Percentiles rank a stretch among this genome's conserved stretches.
These are phyloP conservation scores for Drosophila miranda DNA, from an alignment of 1,140 invertebrate genomes.

Conservation along the genomic window DNA sequence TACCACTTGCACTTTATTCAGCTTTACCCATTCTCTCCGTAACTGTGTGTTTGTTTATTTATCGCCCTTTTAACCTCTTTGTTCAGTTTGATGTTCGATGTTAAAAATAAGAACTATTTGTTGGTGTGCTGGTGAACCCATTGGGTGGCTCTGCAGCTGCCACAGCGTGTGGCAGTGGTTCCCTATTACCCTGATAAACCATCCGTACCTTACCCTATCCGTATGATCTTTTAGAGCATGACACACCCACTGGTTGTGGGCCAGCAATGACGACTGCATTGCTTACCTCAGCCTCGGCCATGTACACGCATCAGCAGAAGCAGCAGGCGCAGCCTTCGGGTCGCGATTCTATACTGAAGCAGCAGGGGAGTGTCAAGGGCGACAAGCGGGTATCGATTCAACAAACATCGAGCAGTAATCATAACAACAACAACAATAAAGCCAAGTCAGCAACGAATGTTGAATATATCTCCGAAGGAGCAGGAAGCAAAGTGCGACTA, in stretches of 20 bases:
- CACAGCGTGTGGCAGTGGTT: slow-evolving; percentile 6
- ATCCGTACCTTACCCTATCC: slow-evolving; percentile 14
- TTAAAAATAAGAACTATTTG: background rate
- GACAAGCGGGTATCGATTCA: slow-evolving; percentile 81
- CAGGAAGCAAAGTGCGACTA: slow-evolving; percentile 53
- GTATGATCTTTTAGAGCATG: slow-evolving; percentile 42
- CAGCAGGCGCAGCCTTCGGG: slow-evolving; percentile 54
- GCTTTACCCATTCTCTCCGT: slow-evolving; percentile 16
- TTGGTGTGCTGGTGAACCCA: background rate
- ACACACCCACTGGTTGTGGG: slow-evolving; percentile 25
- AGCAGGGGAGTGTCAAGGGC: slow-evolving; percentile 73
- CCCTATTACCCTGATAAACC: slow-evolving; percentile 26
- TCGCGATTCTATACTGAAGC: slow-evolving; percentile 80
- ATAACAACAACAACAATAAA: slow-evolving; percentile 59
- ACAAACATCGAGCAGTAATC: slow-evolving; percentile 37
- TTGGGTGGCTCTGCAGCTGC: slow-evolving; percentile 1
- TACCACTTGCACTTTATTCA: slow-evolving; percentile 47
- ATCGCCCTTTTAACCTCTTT: slow-evolving; percentile 23
- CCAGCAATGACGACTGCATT: slow-evolving; percentile 39
- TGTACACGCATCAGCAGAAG: slow-evolving; percentile 2
- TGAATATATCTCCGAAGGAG: slow-evolving; percentile 73
- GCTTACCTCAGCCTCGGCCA: slow-evolving; percentile 11
- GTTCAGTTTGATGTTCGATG: slow-evolving; percentile 15
- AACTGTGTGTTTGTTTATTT: slow-evolving; percentile 28
- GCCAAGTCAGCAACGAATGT: slow-evolving; percentile 61